Conservation (phyloP, 1,140 invertebrate species). For the Diorhabda elongata region DNA sequence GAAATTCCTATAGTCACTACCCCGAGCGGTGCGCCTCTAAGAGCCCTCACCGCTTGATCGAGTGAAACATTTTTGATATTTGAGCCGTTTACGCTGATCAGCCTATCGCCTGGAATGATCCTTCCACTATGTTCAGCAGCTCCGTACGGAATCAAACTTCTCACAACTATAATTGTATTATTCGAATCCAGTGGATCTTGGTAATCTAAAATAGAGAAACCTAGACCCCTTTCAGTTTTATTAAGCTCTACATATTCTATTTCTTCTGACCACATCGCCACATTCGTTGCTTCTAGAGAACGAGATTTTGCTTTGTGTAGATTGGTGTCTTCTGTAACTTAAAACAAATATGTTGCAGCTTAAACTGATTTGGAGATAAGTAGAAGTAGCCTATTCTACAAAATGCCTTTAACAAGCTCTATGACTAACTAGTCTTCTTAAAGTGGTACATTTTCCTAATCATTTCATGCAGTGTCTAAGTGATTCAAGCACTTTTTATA, state of each 20-base stretch:
- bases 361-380: background rate
- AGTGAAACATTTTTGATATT: conserved; percentile 83
- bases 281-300: conserved; percentile 84
- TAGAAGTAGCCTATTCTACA: background rate
- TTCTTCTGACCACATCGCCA: conserved; percentile 92
- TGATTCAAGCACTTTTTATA: no score
- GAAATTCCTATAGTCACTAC: conserved; percentile 79
- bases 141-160: conserved; percentile 88
- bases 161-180: conserved; percentile 90
- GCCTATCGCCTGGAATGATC: conserved; percentile 83
- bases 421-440: background rate
- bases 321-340: conserved; percentile 51
- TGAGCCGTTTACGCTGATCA: conserved; percentile 44
- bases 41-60: conserved; percentile 84
- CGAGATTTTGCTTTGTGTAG: conserved; percentile 73
- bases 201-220: conserved; percentile 94
- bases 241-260: conserved; percentile 80
- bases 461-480: background rate
- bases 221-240: conserved; percentile 87
- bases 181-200: conserved; percentile 83
- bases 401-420: background rate
- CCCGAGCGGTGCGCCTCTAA: conserved; percentile 81
- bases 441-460: background rate
- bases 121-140: conserved; percentile 83
- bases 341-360: conserved; percentile 11